These are phyloP conservation scores for Aphis gossypii DNA, from an alignment of 1,140 invertebrate genomes.

Conservation along the genomic window DNA sequence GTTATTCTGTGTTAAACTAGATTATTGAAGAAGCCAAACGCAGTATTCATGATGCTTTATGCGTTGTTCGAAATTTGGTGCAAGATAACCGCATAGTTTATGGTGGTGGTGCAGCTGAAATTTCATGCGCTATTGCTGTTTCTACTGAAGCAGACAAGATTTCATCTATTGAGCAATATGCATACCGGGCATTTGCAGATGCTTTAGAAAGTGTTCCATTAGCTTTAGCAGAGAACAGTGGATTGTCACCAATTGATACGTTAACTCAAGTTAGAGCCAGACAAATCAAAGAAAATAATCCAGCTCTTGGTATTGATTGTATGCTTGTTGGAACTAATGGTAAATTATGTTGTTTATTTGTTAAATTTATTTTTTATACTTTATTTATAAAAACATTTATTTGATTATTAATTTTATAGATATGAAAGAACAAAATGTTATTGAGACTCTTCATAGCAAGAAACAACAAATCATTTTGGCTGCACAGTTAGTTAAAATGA, in stretches of 20 bases:
- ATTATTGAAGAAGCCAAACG: conserved; percentile 97
- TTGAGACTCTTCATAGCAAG: conserved; percentile 97
- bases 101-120: conserved; percentile 96
- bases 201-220: conserved; percentile 94
- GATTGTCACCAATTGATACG: conserved; percentile 89
- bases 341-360: conserved; percentile 63
- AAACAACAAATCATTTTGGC: conserved; percentile 96
- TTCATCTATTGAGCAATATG: conserved; percentile 95
- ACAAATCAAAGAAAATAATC: conserved; percentile 86
- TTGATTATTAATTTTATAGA: conserved; percentile 69
- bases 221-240: conserved; percentile 96
- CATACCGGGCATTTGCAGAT: conserved; percentile 94
- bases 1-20: conserved; percentile 64
- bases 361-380: not conserved
- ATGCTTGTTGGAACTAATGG: conserved; percentile 82
- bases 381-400: not conserved
- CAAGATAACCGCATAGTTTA: conserved; percentile 93
- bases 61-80: conserved; percentile 94
- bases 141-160: conserved; percentile 89
- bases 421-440: conserved; percentile 95
- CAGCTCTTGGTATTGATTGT: conserved; percentile 93
- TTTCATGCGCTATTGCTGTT: conserved; percentile 92
- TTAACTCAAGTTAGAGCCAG: conserved; percentile 90
- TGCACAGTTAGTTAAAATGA: conserved; percentile 98
- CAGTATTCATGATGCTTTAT: conserved; percentile 96